Evolutionary conservation across 1,140 invertebrate genomes (phyloP).

Genomic region (Trissolcus basalis): DNA sequence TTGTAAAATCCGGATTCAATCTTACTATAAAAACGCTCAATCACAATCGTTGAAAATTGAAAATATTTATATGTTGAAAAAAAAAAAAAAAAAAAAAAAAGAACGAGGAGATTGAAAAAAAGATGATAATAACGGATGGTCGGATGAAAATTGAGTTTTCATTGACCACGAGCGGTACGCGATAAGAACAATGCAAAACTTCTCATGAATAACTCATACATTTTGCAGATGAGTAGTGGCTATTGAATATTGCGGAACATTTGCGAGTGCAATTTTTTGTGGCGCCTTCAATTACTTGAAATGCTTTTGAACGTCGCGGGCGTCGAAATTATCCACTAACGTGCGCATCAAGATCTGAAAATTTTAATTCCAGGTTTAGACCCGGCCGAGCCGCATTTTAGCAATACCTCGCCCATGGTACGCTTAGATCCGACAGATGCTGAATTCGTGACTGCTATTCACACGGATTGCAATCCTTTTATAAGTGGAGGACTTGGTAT

Average conservation of each 20-base stretch:
- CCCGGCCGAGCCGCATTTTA: constrained; percentile 94
- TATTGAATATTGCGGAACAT: background rate
- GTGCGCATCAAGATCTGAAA: constrained; percentile 18
- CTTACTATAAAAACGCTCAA: too few relatives aligned
- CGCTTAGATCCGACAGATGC: constrained; percentile 90
- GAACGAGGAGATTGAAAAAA: too few relatives aligned
- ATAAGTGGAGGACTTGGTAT: constrained; percentile 89
- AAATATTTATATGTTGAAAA: too few relatives aligned
- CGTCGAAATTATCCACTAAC: constrained; percentile 11
- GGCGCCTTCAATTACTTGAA: constrained; percentile 15
- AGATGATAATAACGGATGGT: too few relatives aligned
- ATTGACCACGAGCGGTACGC: too few relatives aligned
- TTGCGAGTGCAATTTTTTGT: constrained; percentile 17
- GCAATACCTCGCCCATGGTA: constrained; percentile 86
- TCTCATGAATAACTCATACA: too few relatives aligned
- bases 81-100: too few relatives aligned
- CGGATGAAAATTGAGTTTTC: too few relatives aligned
- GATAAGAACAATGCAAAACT: too few relatives aligned
- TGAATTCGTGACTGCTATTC: constrained; percentile 90
- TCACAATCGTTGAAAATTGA: too few relatives aligned
- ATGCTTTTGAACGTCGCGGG: constrained; percentile 10
- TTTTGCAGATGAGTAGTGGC: too few relatives aligned
- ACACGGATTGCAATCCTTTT: constrained; percentile 89
- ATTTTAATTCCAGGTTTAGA: constrained; percentile 83
- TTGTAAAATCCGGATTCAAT: too few relatives aligned